Conservation (phyloP, 1,140 invertebrate species). For the Megalonaias nervosa region DNA sequence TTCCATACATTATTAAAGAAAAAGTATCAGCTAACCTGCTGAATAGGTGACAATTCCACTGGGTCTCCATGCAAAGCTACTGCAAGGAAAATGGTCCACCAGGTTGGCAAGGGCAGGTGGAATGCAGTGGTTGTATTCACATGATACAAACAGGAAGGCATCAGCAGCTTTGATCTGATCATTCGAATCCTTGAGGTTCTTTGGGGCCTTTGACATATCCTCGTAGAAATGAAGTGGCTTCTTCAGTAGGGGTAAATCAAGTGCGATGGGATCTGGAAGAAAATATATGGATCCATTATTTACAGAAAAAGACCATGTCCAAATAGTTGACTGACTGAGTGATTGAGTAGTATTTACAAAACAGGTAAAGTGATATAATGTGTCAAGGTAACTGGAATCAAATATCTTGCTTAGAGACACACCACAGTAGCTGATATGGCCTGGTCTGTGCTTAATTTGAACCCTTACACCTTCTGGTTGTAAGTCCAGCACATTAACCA, state of each 20-base stretch:
- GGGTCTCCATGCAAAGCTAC: constrained; percentile 70
- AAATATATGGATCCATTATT: constrained; percentile 18
- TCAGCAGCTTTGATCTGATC: constrained; percentile 68
- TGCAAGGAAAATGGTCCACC: constrained; percentile 72
- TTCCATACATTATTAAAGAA: too few relatives aligned
- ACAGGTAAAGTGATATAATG: too few relatives aligned
- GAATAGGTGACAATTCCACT: constrained; percentile 73
- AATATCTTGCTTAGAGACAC: too few relatives aligned
- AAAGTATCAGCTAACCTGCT: constrained; percentile 56
- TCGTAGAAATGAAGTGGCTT: constrained; percentile 68
- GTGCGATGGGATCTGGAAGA: constrained; percentile 65
- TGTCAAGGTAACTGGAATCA: too few relatives aligned
- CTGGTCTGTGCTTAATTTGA: too few relatives aligned
- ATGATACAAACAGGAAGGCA: constrained; percentile 70
- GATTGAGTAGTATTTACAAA: too few relatives aligned
- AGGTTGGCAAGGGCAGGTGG: constrained; percentile 72
- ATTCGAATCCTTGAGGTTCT: constrained; percentile 66
- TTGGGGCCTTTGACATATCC: constrained; percentile 62
- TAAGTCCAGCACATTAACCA: too few relatives aligned
- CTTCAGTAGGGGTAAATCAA: constrained; percentile 66
- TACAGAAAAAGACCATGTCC: too few relatives aligned
- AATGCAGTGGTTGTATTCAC: constrained; percentile 73
- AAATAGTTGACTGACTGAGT: too few relatives aligned
- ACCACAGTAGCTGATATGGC: too few relatives aligned
- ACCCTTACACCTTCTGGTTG: too few relatives aligned